Evolutionary conservation across 2,797 vertebrate genomes (phyloP).

Genomic region (Sebastiscus albofasciatus): DNA sequence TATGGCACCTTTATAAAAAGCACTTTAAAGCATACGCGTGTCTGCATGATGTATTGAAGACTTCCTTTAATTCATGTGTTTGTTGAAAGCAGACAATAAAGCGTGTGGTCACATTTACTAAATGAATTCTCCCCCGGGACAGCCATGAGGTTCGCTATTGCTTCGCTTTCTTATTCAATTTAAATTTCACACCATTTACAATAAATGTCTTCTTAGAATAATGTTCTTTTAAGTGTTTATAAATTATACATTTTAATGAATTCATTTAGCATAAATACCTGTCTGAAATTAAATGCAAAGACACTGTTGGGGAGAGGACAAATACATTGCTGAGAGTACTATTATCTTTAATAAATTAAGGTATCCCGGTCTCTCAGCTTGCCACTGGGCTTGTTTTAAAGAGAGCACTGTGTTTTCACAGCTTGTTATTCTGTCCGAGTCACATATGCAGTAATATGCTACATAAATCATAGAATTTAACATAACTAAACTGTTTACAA

Average conservation of each 20-base stretch:
- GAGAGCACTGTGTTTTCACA: background rate
- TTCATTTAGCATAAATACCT: constrained; percentile 62
- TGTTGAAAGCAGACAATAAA: constrained; percentile 66
- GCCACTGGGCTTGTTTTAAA: constrained; percentile 7
- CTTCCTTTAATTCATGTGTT: constrained; percentile 62
- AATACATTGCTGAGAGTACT: constrained; percentile 20
- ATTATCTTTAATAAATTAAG: constrained; percentile 46
- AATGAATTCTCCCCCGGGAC: constrained; percentile 61
- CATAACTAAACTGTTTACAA: background rate
- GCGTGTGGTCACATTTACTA: constrained; percentile 55
- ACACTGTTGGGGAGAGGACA: constrained; percentile 27
- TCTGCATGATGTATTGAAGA: constrained; percentile 55
- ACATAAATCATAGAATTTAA: background rate
- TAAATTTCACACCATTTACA: constrained; percentile 70
- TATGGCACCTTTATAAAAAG: constrained; percentile 47
- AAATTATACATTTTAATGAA: constrained; percentile 67
- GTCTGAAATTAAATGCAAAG: constrained; percentile 60
- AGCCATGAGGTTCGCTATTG: constrained; percentile 53
- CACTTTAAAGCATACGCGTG: constrained; percentile 52
- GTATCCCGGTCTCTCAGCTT: constrained; percentile 17
- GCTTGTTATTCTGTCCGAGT: background rate
- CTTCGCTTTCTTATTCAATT: constrained; percentile 65
- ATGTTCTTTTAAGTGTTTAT: constrained; percentile 70
- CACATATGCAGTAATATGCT: background rate
- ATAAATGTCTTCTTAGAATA: constrained; percentile 63